phyloP scores from a whole-genome alignment of 2,797 vertebrate species.

The Microctenopoma lineatum region DNA sequence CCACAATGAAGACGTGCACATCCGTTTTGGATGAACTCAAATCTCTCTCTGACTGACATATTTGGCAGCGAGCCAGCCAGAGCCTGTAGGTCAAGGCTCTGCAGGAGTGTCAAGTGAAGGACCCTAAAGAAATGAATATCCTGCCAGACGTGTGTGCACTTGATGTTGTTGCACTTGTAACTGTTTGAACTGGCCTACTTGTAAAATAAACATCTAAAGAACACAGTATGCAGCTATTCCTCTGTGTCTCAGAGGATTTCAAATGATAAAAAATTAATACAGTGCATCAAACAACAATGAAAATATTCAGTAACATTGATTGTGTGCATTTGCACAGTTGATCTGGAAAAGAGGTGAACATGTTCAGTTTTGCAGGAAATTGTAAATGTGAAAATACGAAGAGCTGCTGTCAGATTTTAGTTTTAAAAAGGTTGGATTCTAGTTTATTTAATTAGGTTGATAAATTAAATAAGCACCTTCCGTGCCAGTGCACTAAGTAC shows the following conservation, averaged over 20 bases:
- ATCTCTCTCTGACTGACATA: slow-evolving; percentile 44
- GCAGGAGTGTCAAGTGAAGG: slow-evolving; percentile 62
- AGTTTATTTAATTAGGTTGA: too few species aligned
- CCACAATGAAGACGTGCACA: slow-evolving; percentile 68
- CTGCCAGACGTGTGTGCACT: slow-evolving; percentile 58
- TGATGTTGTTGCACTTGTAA: slow-evolving; percentile 24
- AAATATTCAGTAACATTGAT: too few species aligned
- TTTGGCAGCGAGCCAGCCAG: slow-evolving; percentile 61
- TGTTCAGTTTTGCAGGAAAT: too few species aligned
- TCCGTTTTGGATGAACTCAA: slow-evolving; percentile 53
- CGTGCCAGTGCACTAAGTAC: too few species aligned
- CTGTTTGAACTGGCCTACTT: slow-evolving; percentile 40
- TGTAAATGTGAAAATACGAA: too few species aligned
- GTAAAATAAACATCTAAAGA: slow-evolving; percentile 29
- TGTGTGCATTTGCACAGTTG: not conserved
- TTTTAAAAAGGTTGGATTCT: too few species aligned
- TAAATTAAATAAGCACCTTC: too few species aligned
- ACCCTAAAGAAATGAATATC: slow-evolving; percentile 48
- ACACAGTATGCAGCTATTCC: slow-evolving; percentile 15
- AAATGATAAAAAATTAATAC: too few species aligned
- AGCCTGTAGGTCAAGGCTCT: slow-evolving; percentile 45
- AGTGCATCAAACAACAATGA: not conserved
- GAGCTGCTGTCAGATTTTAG: too few species aligned
- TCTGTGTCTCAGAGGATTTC: slow-evolving; percentile 10
- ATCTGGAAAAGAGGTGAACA: not conserved